Conservation (phyloP, 2,797 vertebrate species). For the Lepilemur ruficaudatus region DNA sequence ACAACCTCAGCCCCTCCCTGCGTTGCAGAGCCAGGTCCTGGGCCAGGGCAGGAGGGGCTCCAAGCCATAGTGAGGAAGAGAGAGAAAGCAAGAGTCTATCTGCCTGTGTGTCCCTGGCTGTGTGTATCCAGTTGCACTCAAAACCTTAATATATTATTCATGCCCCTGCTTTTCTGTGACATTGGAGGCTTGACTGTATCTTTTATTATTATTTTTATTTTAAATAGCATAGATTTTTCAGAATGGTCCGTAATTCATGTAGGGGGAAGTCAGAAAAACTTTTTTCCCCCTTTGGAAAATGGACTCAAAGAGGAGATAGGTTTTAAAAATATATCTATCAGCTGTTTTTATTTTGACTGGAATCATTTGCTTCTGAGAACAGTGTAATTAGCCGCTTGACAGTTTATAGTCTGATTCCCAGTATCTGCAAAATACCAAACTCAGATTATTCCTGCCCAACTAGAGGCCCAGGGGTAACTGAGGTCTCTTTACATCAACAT, state of each 20-base stretch:
- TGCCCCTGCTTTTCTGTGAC: background rate
- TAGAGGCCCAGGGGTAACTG: background rate
- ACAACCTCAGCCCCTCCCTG: background rate
- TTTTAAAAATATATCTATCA: conserved; percentile 49
- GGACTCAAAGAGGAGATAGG: conserved; percentile 12
- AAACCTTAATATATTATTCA: conserved; percentile 13
- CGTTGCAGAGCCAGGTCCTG: background rate
- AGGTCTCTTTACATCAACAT: background rate
- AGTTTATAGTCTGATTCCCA: conserved; percentile 52
- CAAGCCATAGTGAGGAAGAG: background rate
- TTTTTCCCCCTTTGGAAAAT: conserved; percentile 32
- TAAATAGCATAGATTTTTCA: conserved; percentile 37
- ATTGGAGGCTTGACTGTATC: conserved; percentile 22
- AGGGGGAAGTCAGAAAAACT: background rate
- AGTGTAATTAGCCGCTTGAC: conserved; percentile 52
- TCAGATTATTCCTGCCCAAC: background rate
- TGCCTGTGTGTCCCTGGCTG: background rate
- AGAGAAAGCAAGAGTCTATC: background rate
- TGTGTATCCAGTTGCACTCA: background rate
- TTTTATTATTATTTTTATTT: conserved; percentile 37
- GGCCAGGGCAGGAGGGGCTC: background rate
- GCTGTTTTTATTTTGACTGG: conserved; percentile 57
- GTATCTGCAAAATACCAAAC: conserved; percentile 31
- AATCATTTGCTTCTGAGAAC: conserved; percentile 52
- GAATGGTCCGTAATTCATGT: conserved; percentile 11